A percentile compares a stretch with the other conserved stretches of the same genome.
These are phyloP conservation scores for Bugula neritina DNA, from an alignment of 2,888 invertebrate species.

Conservation along the genomic window DNA sequence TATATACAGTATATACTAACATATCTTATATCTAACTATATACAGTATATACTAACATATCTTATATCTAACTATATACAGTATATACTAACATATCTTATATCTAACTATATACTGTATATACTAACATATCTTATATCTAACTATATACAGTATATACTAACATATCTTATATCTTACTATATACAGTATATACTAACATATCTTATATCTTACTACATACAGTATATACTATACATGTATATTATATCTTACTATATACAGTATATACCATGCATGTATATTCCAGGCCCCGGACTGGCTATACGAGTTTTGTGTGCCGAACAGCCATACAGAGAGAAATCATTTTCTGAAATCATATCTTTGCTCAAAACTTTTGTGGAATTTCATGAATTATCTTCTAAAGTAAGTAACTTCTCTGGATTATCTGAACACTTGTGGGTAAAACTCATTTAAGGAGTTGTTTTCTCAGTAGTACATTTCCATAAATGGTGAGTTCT, in stretches of 20 bases:
- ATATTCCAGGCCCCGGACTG: conserved; percentile 72
- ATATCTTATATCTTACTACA: not conserved
- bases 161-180: not conserved
- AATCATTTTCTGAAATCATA: conserved; percentile 84
- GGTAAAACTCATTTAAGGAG: no score
- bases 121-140: not conserved
- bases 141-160: not conserved
- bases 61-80: not conserved
- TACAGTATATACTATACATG: not conserved
- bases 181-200: not conserved
- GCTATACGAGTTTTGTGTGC: conserved; percentile 94
- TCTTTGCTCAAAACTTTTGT: conserved; percentile 78
- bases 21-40: not conserved
- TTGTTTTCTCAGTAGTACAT: no score
- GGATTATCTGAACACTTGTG: no score
- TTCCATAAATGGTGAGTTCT: no score
- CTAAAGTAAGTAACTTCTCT: conserved; percentile 1
- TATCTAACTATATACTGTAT: not conserved
- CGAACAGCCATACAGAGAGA: conserved; percentile 86
- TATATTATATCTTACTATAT: not conserved
- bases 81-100: not conserved
- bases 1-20: not conserved
- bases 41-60: not conserved
- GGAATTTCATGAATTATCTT: not conserved
- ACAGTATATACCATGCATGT: not conserved